Evolutionary conservation across 1,140 invertebrate genomes (phyloP).

Genomic region (Penaeus japonicus): DNA sequence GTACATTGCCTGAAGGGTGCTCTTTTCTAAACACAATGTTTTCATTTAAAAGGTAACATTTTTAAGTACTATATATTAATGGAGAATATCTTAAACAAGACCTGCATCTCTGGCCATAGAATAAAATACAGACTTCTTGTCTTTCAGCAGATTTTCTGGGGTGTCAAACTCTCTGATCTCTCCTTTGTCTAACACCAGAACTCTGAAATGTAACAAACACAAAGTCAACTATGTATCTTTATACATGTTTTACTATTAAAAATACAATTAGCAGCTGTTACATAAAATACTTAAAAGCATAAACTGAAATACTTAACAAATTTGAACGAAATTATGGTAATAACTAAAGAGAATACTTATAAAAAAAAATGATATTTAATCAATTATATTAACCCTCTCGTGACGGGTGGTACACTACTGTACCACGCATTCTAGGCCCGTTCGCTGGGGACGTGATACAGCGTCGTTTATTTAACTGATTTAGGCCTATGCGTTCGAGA

Average conservation of each 20-base stretch:
- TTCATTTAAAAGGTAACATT: neutral
- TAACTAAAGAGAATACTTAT: constrained; percentile 60
- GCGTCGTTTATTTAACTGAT: no score
- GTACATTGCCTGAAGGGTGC: neutral
- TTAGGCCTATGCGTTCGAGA: neutral
- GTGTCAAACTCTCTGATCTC: constrained; percentile 82
- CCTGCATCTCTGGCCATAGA: constrained; percentile 93
- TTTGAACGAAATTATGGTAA: neutral
- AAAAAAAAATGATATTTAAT: no score
- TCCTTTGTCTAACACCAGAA: constrained; percentile 91
- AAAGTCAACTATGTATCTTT: neutral
- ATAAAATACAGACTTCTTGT: constrained; percentile 85
- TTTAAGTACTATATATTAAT: neutral
- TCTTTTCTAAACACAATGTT: neutral
- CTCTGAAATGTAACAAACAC: constrained; percentile 65
- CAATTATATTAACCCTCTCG: no score
- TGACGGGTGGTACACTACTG: no score
- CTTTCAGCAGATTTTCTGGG: constrained; percentile 77
- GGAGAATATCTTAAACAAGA: constrained; percentile 57
- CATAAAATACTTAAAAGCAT: neutral
- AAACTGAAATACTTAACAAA: neutral
- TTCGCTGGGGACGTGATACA: no score
- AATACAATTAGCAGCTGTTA: neutral
- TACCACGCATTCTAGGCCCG: no score
- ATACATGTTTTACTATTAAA: neutral